Evolutionary conservation across 2,113 vertebrate genomes (phyloP), one percentile per base, ranked within the genome.

Genomic region (Vimba vimba): DNA sequence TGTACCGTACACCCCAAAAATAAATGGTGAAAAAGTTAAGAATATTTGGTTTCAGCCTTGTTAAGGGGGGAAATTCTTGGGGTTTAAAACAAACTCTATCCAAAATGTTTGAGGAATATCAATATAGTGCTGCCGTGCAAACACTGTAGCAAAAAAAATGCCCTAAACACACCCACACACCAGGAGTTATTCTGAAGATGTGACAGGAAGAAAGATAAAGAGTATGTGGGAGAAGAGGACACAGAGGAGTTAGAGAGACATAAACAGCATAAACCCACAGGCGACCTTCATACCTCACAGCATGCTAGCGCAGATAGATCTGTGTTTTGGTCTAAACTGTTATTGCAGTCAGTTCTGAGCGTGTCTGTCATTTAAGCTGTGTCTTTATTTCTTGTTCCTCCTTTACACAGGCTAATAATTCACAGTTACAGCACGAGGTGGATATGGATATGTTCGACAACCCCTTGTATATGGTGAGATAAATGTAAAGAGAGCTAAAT

Each of bases 271-370:
- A 59, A 79, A 66, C 75, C 1, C 1, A 79, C 79, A 71, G 91
- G 43, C n/a, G 43, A 74, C n/a, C 71, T 74, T 74, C 71, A 74
- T 74, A 74, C 71, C 11, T 13, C 43, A 47, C 71, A 47, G 71
- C 71, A 47, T 74, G 39, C 23, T 47, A 91, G 90, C 91, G 68
- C 88, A 83, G 23, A 39, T 9, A 73, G 43, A 68, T 23, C 36
- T 43, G 59, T 77, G 57, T n/a, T 77, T 17, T 39, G 19, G 43
- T 55, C 52, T 2, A 45, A 73, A 21, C 73, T 66, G 27, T 30
- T 33, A 17, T 23, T 11, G 3, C 23, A 69, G 11, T 27, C 11
- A 21, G 10, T 45, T 80, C 11, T 73, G 13, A 69, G n/a, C 15
- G 1, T 45, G 25, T 69, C 33, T 13, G 11, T 62, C 17, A 60